These are phyloP conservation scores for Arnoldichthys spilopterus DNA, from an alignment of 2,797 vertebrate species.

Conservation along the genomic window DNA sequence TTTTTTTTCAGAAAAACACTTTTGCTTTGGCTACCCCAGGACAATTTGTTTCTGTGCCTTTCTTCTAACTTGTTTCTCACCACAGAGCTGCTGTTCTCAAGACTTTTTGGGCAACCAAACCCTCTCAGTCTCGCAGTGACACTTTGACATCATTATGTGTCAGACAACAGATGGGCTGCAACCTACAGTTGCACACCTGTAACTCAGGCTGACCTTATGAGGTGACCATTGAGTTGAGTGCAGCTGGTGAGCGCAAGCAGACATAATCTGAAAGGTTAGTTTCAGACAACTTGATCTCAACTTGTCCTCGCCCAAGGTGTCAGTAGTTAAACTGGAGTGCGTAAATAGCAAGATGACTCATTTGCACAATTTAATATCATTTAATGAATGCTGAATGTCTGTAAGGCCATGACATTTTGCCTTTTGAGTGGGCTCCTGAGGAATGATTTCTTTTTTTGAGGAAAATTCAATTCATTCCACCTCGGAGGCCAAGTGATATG, in stretches of 20 bases:
- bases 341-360: conserved; percentile 26
- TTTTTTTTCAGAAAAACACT: no score
- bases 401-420: not conserved
- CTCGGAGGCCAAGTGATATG: not conserved
- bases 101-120: no score
- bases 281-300: not conserved
- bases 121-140: no score
- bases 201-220: not conserved
- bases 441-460: not conserved
- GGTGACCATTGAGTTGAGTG: not conserved
- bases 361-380: conserved; percentile 29
- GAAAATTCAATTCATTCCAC: not conserved
- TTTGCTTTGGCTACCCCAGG: no score
- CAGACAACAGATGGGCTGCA: no score
- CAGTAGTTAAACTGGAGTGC: conserved; percentile 2
- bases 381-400: conserved; percentile 17
- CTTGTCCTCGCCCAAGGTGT: not conserved
- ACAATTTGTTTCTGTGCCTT: no score
- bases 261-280: not conserved
- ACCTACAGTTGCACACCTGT: no score
- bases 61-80: no score
- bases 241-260: not conserved
- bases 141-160: no score
- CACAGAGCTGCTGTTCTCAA: no score
- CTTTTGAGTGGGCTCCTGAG: not conserved